phyloP scores from a whole-genome alignment of 2,113 vertebrate species.

The Notechis scutatus region DNA sequence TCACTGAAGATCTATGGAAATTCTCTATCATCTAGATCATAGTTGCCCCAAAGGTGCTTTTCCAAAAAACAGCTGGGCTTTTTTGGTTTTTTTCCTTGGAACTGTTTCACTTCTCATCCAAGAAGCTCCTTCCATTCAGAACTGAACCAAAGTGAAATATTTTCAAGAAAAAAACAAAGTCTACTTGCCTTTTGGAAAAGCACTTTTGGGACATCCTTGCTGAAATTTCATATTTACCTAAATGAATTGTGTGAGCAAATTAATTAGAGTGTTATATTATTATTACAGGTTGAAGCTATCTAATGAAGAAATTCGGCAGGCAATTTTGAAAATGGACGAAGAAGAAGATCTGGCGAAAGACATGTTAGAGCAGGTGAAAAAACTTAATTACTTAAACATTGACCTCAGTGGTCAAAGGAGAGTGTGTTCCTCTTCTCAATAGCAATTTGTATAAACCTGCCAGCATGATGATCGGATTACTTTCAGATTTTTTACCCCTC shows the following conservation, averaged over 20 bases:
- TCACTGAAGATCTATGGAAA: neutral
- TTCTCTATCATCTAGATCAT: neutral
- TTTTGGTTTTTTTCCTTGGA: neutral
- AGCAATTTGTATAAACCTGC: neutral
- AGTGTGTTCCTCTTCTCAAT: neutral
- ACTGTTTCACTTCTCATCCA: neutral
- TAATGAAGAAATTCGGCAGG: slow-evolving; percentile 93
- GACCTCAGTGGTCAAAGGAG: neutral
- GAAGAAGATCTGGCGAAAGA: slow-evolving; percentile 95
- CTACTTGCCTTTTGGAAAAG: neutral
- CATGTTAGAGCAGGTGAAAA: slow-evolving; percentile 93
- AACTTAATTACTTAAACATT: neutral
- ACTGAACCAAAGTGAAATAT: neutral
- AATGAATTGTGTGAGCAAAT: slow-evolving; percentile 16
- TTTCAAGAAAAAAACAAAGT: neutral
- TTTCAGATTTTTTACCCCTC: neutral
- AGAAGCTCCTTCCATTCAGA: neutral
- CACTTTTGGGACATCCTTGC: neutral
- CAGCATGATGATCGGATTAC: rapidly evolving
- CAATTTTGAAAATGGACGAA: slow-evolving; percentile 94
- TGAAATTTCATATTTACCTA: neutral
- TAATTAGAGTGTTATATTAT: slow-evolving; percentile 43
- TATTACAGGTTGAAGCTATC: slow-evolving; percentile 87
- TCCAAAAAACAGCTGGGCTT: neutral
- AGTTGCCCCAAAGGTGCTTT: neutral